These are phyloP conservation scores for Xylocampa areola DNA, from an alignment of 2,888 invertebrate genomes.

Conservation along the genomic window DNA sequence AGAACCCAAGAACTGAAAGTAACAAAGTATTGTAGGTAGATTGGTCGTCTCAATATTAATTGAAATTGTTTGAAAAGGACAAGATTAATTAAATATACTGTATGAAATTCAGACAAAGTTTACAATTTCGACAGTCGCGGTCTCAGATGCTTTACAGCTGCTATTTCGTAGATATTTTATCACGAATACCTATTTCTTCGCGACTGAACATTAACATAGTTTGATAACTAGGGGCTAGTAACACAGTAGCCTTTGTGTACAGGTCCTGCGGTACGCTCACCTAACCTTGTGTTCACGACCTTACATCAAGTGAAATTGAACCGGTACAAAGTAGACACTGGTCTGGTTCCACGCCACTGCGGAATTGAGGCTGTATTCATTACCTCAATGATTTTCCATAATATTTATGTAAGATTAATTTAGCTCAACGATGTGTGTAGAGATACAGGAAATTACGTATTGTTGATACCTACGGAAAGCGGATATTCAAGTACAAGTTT, in stretches of 20 bases:
- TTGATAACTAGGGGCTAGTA: conserved; percentile 4
- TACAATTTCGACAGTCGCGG: too few species aligned
- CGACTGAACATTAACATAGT: conserved; percentile 9
- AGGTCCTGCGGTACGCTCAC: conserved; percentile 70
- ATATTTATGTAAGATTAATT: conserved; percentile 56
- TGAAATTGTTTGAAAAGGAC: too few species aligned
- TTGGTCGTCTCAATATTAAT: too few species aligned
- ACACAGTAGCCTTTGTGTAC: conserved; percentile 30
- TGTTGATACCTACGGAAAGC: conserved; percentile 49
- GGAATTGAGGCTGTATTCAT: conserved; percentile 67
- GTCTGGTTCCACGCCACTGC: conserved; percentile 65
- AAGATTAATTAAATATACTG: too few species aligned
- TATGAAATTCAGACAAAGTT: too few species aligned
- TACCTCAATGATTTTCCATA: conserved; percentile 56
- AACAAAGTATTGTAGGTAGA: too few species aligned
- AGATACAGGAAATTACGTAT: conserved; percentile 52
- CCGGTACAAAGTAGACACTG: conserved; percentile 71
- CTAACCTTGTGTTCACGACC: conserved; percentile 85
- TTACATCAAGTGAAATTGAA: conserved; percentile 87
- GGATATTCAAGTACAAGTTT: conserved; percentile 41
- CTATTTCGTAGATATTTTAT: too few species aligned
- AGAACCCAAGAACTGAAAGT: too few species aligned
- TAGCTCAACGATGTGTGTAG: conserved; percentile 27
- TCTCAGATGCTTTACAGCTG: too few species aligned
- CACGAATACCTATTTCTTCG: too few species aligned